Evolutionary conservation across 2,888 invertebrate genomes (phyloP), one percentile per base, ranked within the genome.

Genomic region (Drosophila longiperda): DNA sequence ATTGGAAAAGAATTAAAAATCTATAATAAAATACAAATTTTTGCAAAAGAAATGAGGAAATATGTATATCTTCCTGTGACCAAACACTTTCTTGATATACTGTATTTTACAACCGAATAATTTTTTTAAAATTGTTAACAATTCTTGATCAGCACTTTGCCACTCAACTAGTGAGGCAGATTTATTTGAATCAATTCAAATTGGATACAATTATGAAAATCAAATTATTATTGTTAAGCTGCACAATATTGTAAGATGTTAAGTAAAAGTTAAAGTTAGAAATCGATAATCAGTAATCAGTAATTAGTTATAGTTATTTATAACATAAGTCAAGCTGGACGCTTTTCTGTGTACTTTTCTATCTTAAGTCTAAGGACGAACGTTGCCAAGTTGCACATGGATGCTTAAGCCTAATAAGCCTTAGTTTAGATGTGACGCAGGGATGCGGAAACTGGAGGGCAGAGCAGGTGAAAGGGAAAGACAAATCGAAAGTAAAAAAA

Each of bases 361-460:
- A 70, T 23, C 61, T 69, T 80, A 76, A 65, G 32, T 54, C 63
- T 76, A 69, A 9, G 45, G 33, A 42, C 42, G 45, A 57, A 45
- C 49, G 40, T 50, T 49, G 50, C 59, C 67, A 52, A 42, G 23
- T 77, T 79, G 77, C 80, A 77, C 77, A 77, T 67, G 66, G 55
- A 77, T 71, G 45, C 53, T 62, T 67, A 78, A 57, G 23, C 6
- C 55, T 71, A 76, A 38, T 38, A 32, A 57, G 20, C 33, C 61
- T 75, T 55, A 55, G 49, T 53, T 49, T 59, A 45, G n/a, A 20
- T 33, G 55, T 63, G 20, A 50, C 45, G 15, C 20, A 32, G 55
- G 38, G 23, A 48, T 61, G 64, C 40, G 32, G 40, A 23, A 33
- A 55, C 23, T 66, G 73, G 62, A 73, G 67, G 64, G 73, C 34